A percentile compares a stretch with the other conserved stretches of the same genome.
phyloP scores from a whole-genome alignment of 35 echinoderm and acorn worm genomes.

The Amphiura filiformis region DNA sequence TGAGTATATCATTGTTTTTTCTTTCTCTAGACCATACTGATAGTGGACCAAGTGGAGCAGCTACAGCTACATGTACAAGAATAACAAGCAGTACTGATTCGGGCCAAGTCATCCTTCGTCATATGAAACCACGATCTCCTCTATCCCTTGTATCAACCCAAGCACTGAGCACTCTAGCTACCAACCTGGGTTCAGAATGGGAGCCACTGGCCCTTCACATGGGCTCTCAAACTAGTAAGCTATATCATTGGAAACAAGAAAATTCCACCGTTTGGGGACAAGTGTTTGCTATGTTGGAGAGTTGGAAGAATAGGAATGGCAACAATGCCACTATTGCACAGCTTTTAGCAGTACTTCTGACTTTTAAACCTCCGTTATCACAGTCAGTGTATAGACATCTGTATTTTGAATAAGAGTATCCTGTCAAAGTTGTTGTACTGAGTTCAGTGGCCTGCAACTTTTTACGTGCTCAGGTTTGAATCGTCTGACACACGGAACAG shows the following conservation, averaged over 20 bases:
- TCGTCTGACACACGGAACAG: no score
- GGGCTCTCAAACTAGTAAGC: neutral
- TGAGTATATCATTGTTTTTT: no score
- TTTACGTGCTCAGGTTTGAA: no score
- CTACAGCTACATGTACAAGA: no score
- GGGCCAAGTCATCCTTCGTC: no score
- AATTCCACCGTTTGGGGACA: neutral
- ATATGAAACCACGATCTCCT: neutral
- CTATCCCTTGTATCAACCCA: neutral
- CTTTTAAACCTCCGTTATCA: neutral
- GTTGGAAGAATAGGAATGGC: neutral
- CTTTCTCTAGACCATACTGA: no score
- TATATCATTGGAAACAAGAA: neutral
- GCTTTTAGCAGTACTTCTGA: neutral
- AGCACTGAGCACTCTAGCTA: neutral
- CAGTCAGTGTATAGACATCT: neutral
- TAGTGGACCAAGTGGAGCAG: no score
- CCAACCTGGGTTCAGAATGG: neutral
- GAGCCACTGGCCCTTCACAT: neutral
- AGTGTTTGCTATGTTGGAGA: neutral
- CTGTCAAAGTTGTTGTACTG: no score
- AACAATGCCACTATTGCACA: neutral
- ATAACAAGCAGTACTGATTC: no score
- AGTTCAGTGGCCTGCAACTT: no score
- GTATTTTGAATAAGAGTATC: neutral